A percentile compares a stretch with the other conserved stretches of the same genome.
These are phyloP conservation scores for Coleophora deauratella DNA, from an alignment of 2,888 invertebrate genomes.

Conservation along the genomic window DNA sequence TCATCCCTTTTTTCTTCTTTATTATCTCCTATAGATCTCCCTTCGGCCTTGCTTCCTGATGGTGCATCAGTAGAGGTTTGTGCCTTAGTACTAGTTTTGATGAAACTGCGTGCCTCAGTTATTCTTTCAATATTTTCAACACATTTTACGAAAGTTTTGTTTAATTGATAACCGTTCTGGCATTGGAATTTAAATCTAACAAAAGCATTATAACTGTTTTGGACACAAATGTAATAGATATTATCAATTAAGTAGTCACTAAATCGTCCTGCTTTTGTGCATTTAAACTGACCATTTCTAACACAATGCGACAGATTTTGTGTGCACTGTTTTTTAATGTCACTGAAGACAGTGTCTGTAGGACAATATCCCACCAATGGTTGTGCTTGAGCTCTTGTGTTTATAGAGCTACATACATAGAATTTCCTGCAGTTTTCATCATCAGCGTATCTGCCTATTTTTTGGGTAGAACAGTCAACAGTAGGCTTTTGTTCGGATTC, in stretches of 20 bases:
- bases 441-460: constrained; percentile 63
- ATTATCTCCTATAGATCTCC: constrained; percentile 22
- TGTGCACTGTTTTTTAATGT: constrained; percentile 57
- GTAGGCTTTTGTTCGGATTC: too few species aligned
- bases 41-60: constrained; percentile 14
- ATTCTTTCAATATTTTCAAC: constrained; percentile 19
- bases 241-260: constrained; percentile 44
- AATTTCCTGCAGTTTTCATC: constrained; percentile 63
- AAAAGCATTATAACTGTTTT: constrained; percentile 28
- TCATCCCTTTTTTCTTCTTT: constrained; percentile 9
- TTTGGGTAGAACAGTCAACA: constrained; percentile 29
- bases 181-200: constrained; percentile 54
- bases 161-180: constrained; percentile 41
- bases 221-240: constrained; percentile 58
- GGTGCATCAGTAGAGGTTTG: constrained; percentile 20
- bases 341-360: constrained; percentile 55
- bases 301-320: constrained; percentile 61
- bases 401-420: constrained; percentile 49
- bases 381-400: constrained; percentile 24
- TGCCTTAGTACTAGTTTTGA: constrained; percentile 18
- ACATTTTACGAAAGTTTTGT: constrained; percentile 43
- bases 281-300: constrained; percentile 61
- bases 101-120: constrained; percentile 6
- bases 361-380: constrained; percentile 49
- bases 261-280: constrained; percentile 54